Conservation (phyloP, 2,888 invertebrate species). For the Sphaerophoria rueppellii region DNA sequence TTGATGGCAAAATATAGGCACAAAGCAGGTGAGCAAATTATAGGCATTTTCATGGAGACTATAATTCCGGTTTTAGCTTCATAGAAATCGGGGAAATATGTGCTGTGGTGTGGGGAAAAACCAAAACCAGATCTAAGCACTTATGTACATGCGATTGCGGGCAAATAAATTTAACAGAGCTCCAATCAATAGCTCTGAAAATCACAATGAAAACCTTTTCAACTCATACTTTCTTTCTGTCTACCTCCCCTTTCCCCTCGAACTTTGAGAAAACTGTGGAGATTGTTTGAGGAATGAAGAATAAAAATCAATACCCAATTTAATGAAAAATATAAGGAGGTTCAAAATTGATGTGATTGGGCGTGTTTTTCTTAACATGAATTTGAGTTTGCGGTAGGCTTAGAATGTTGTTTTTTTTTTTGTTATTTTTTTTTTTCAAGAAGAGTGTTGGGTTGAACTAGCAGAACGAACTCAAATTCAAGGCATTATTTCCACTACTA, state of each 20-base stretch:
- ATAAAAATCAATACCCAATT: constrained; percentile 65
- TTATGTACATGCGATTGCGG: constrained; percentile 47
- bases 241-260: too few species aligned
- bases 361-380: background rate
- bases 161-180: constrained; percentile 45
- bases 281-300: background rate
- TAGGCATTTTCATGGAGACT: background rate
- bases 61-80: too few species aligned
- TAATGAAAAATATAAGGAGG: constrained; percentile 36
- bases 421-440: background rate
- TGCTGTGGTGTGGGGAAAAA: constrained; percentile 17
- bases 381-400: constrained; percentile 14
- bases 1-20: background rate
- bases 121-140: constrained; percentile 1
- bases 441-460: background rate
- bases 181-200: constrained; percentile 46
- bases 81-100: too few species aligned
- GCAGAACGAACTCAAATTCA: background rate
- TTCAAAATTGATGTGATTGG: constrained; percentile 7
- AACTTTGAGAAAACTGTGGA: background rate
- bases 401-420: background rate
- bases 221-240: too few species aligned
- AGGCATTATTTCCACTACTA: too few species aligned
- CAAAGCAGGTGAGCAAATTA: background rate
- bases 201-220: background rate